Base-by-base conservation (phyloP, 1,140 invertebrate species). In the Ostrea denselamellosa region DNA sequence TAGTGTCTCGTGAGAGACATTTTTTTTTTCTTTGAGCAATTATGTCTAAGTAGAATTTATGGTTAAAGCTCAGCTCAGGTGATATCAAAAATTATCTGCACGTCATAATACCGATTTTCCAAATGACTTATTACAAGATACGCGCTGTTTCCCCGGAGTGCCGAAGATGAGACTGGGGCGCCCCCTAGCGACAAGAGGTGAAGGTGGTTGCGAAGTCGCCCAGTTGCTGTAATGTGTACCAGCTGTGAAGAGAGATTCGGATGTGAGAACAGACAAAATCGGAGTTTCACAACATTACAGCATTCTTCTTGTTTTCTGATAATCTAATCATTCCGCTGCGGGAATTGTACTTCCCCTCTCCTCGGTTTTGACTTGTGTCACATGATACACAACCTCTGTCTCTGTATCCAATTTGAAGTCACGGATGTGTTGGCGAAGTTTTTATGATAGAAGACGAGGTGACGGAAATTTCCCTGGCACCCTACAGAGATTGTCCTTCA, bases 231-330 rank as follows among this genome's bases (percentile, higher is more conserved):
- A 77, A 77, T 77, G 68, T 34, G 68, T 77, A 77, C 68, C 68
- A 77, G 68, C 68, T 77, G 68, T 14, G 68, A 77, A 77, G 68
- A 77, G 28, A 77, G 68, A 77, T 77, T 77, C 68, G 22, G 68
- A 77, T 77, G 68, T 77, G 68, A 77, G 68, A 77, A 77, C 68
- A 77, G 68, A 77, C 68, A 77, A 77, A 77, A 77, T 77, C 68
- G 25, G 68, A 77, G 68, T 77, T 77, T 77, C 68, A 77, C 68
- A 77, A 77, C 68, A 77, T 77, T 77, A 77, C 68, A 77, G 25
- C 68, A 77, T 77, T 77, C 68, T 77, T 77, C 68, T 77, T 77
- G 68, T 77, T 28, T 77, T 77, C 68, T 77, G 68, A 77, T 77
- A 77, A 77, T 77, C 68, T 77, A 77, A 77, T 77, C 68, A 77